Conservation (phyloP, 2,888 invertebrate species). For the Sceliomorpha sp. region DNA sequence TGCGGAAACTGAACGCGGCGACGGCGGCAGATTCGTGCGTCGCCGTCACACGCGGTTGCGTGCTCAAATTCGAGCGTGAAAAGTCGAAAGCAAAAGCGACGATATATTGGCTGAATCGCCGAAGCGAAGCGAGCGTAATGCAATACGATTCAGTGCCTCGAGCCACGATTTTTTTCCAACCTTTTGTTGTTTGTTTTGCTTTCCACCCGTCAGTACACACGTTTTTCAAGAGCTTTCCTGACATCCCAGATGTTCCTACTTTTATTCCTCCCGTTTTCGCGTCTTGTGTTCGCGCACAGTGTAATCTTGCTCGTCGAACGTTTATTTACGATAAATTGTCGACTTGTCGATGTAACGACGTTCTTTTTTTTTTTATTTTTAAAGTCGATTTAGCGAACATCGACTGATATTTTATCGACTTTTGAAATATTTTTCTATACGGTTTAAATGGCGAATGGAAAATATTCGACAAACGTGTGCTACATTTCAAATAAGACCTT, state of each 20-base stretch:
- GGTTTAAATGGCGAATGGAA: too few species aligned
- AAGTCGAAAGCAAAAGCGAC: constrained; percentile 26
- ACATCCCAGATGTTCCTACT: constrained; percentile 40
- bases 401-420: too few species aligned
- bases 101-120: constrained; percentile 22
- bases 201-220: constrained; percentile 34
- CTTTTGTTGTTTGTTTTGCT: constrained; percentile 36
- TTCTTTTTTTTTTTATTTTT: too few species aligned
- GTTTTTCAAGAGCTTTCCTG: constrained; percentile 35
- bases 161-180: constrained; percentile 10
- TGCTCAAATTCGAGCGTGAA: constrained; percentile 26
- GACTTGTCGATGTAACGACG: too few species aligned
- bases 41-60: constrained; percentile 7
- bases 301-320: too few species aligned
- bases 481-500: too few species aligned
- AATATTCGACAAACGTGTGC: too few species aligned
- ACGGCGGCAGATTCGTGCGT: constrained; percentile 2
- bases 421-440: too few species aligned
- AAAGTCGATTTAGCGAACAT: too few species aligned
- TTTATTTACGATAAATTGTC: too few species aligned
- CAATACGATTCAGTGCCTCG: constrained; percentile 29
- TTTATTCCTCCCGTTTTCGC: constrained; percentile 22
- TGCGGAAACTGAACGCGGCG: constrained; percentile 8
- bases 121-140: constrained; percentile 20
- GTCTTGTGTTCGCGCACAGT: too few species aligned